Evolutionary conservation across 2,888 invertebrate species (phyloP), one percentile per base, ranked within the genome.

Genomic region (Metallyticus violacea): DNA sequence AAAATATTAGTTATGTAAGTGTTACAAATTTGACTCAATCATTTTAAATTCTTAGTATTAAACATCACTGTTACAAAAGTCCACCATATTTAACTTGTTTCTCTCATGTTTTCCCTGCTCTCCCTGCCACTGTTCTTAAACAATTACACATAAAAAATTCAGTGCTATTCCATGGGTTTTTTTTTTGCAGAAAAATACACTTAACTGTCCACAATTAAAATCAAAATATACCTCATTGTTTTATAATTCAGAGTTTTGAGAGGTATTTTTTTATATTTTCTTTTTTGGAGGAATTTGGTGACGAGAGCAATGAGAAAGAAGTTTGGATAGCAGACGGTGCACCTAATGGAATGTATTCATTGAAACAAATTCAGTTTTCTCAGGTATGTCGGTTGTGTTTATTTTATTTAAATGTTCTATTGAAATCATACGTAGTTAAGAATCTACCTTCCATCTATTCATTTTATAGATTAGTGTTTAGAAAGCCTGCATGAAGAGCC

Each of bases 351-450:
- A 77, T 87, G 30, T 87, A 85, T 87, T 84, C 87, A 79, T 85
- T 87, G 85, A 87, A 88, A 87, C 86, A 87, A 84, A 90, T 92
- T 86, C 92, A 92, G 89, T 92, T 91, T 89, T 91, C 92, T 86
- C 92, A 92, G 91, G 92, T 92, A 91, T 88, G 40, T 62, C 9
- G 40, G 6, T 62, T 15, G 40, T 62, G 22, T 62, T 62, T 15
- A 62, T 62, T 4, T 62, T 62, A 62, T 62, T 62, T 85, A 27
- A 86, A 81, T 86, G 76, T 78, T n/a, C 40, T 77, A n/a, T 26
- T 26, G 85, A 9, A 29, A 81, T 26, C 9, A 30, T n/a, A n/a
- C 6, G 25, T 81, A 81, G 22, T 6, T 26, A 26, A 28, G 26
- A 78, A 79, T 79, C 7, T 26, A 79, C 85, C 85, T 85, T 86